Conservation (phyloP, 2,113 vertebrate genomes). For the Nothocercus nigrocapillus region DNA sequence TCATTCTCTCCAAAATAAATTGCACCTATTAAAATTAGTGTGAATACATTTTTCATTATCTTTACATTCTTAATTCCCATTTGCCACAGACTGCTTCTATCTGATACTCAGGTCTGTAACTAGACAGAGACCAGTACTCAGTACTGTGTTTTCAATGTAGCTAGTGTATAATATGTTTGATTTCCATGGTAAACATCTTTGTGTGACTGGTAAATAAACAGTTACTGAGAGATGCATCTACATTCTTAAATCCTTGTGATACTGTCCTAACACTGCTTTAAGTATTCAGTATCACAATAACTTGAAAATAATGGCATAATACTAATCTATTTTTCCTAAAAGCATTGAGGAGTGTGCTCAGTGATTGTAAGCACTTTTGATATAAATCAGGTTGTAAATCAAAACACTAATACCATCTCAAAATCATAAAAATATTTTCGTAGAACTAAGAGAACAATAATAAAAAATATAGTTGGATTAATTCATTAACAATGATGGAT, state of each 20-base stretch:
- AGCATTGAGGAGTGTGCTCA: rapidly evolving
- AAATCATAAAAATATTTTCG: background rate
- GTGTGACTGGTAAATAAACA: background rate
- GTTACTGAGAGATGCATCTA: background rate
- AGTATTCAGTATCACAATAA: background rate
- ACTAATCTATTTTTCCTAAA: background rate
- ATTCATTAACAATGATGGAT: background rate
- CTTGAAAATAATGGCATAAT: background rate
- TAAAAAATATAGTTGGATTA: background rate
- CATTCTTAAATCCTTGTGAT: background rate
- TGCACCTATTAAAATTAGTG: background rate
- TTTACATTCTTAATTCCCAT: background rate
- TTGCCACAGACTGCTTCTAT: background rate
- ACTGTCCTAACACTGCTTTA: background rate
- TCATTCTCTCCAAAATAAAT: background rate
- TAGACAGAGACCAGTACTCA: background rate
- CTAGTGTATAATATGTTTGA: rapidly evolving
- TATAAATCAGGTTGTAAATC: background rate
- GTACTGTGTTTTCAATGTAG: background rate
- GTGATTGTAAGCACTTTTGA: background rate
- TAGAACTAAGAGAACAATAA: background rate
- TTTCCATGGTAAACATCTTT: background rate
- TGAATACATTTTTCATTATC: background rate
- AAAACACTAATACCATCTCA: background rate
- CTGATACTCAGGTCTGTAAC: background rate